Conservation (phyloP, 37 sponge, comb jelly and placozoan species). For the Spongilla lacustris region DNA sequence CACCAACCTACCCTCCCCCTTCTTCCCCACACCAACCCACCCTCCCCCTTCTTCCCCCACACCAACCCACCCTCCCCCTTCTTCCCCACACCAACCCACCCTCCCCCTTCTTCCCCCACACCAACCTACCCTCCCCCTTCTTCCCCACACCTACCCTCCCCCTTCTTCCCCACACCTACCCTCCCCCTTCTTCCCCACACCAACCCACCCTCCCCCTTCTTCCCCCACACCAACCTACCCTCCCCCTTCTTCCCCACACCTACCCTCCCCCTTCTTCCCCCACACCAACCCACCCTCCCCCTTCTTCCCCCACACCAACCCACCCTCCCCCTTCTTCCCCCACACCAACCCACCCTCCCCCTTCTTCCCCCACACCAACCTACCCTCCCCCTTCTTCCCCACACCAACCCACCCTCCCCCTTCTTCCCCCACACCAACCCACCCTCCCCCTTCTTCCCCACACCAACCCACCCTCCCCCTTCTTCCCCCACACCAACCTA, state of each 20-base stretch:
- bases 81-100: not conserved
- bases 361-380: no score
- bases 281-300: not conserved
- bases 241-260: no score
- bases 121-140: no score
- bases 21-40: not conserved
- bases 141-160: constrained; percentile 51
- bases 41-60: no score
- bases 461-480: no score
- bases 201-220: not conserved
- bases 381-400: no score
- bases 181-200: not conserved
- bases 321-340: not conserved
- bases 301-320: not conserved
- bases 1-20: not conserved
- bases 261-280: no score
- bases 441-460: not conserved
- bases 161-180: not conserved
- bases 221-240: not conserved
- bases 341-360: not conserved
- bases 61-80: constrained; percentile 12
- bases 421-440: not conserved
- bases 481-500: no score
- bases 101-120: not conserved
- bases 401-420: not conserved